Evolutionary conservation across 2,113 vertebrate genomes (phyloP).

Genomic region (Halichoerus grypus): DNA sequence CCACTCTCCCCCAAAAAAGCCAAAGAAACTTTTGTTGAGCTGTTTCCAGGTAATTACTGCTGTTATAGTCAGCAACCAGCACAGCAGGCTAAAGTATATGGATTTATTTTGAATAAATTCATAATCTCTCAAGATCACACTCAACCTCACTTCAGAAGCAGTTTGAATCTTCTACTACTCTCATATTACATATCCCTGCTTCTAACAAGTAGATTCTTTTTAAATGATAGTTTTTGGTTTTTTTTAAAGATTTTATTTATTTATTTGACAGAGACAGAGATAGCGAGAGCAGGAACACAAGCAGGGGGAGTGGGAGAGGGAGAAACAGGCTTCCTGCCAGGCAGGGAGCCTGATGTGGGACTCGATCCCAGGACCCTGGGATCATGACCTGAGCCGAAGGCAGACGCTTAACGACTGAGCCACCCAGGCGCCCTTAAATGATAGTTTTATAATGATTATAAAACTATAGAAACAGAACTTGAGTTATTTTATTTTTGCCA

Average conservation of each 20-base stretch:
- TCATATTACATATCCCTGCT: neutral
- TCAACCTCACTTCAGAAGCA: neutral
- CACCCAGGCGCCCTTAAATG: neutral
- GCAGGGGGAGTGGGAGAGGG: too few species aligned
- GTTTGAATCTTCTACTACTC: neutral
- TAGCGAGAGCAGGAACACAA: too few species aligned
- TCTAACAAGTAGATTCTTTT: neutral
- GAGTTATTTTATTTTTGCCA: neutral
- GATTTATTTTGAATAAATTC: neutral
- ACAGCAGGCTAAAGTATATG: neutral
- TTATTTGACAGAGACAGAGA: too few species aligned
- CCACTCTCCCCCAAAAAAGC: neutral
- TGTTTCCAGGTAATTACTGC: neutral
- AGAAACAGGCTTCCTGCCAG: too few species aligned
- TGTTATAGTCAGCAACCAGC: neutral
- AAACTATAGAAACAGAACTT: neutral
- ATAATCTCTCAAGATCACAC: neutral
- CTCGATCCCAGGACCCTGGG: too few species aligned
- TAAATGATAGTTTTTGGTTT: neutral
- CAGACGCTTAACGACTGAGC: too few species aligned
- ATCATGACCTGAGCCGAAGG: too few species aligned
- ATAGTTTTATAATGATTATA: neutral
- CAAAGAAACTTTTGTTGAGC: neutral
- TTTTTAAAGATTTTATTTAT: too few species aligned
- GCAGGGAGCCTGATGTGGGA: too few species aligned